Conservation (phyloP, 2,797 vertebrate species). For the Tragelaphus oryx region DNA sequence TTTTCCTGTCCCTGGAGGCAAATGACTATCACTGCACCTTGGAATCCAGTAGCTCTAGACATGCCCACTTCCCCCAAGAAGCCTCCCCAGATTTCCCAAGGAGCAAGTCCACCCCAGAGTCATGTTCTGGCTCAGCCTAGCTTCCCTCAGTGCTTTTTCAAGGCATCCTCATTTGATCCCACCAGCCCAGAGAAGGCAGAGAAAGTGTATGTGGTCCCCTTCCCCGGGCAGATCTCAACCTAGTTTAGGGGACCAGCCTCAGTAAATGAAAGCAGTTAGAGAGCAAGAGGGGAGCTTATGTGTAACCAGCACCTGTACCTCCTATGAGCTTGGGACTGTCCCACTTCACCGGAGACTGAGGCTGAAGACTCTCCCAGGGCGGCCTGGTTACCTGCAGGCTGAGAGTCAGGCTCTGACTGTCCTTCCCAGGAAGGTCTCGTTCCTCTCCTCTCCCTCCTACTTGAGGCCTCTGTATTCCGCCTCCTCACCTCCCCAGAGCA, state of each 20-base stretch:
- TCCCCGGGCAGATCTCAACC: background rate
- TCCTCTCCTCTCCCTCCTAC: background rate
- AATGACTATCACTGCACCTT: background rate
- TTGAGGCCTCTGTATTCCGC: background rate
- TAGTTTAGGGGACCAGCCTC: background rate
- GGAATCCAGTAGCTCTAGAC: background rate
- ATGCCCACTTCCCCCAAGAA: background rate
- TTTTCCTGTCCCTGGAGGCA: background rate
- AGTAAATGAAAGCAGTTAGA: background rate
- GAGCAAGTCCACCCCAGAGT: background rate
- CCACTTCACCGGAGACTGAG: background rate
- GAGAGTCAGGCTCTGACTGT: background rate
- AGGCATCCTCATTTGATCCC: background rate
- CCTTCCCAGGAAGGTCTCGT: background rate
- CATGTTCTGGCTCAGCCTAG: background rate
- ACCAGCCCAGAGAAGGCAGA: background rate
- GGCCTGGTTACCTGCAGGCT: background rate
- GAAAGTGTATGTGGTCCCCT: background rate
- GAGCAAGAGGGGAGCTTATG: background rate
- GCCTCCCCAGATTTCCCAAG: background rate
- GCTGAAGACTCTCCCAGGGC: background rate
- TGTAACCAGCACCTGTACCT: background rate
- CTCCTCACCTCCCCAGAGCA: constrained; percentile 6
- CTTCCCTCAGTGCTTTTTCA: background rate
- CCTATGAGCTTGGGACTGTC: background rate